Percentiles rank a stretch among this genome's conserved stretches.
Evolutionary conservation across 1,140 invertebrate genomes (phyloP).

Genomic region (Zaprionus capensis): DNA sequence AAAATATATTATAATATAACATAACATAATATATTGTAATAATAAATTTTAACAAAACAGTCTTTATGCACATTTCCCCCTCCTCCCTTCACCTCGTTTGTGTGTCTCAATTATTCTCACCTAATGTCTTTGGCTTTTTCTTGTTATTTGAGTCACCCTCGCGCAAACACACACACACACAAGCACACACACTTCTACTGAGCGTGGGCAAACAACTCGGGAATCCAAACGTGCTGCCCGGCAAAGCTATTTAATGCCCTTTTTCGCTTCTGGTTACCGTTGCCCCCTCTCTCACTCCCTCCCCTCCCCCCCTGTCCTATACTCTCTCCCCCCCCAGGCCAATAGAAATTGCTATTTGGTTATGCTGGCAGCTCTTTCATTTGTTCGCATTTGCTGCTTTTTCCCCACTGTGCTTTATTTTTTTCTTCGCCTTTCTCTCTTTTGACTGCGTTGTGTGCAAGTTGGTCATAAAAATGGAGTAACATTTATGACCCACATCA

Average conservation of each 20-base stretch:
- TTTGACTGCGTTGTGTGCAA: constrained; percentile 65
- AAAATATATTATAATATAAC: not conserved
- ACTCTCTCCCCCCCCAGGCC: constrained; percentile 28
- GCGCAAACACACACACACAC: constrained; percentile 24
- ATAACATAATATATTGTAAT: not conserved
- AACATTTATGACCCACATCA: constrained; percentile 83
- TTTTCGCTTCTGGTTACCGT: constrained; percentile 41
- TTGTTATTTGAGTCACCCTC: constrained; percentile 52
- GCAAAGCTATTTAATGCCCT: constrained; percentile 71
- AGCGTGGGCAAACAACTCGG: not conserved
- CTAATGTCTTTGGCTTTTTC: constrained; percentile 31
- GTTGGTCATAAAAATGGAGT: constrained; percentile 82
- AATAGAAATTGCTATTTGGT: constrained; percentile 65
- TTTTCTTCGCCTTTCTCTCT: constrained; percentile 30
- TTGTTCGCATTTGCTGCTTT: constrained; percentile 35
- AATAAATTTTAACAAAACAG: not conserved
- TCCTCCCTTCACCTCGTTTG: not conserved
- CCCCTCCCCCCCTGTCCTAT: not conserved
- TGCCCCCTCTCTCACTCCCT: not conserved
- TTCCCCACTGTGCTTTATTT: constrained; percentile 34
- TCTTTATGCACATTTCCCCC: not conserved
- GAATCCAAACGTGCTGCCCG: constrained; percentile 35
- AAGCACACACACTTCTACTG: constrained; percentile 7
- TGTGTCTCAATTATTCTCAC: constrained; percentile 9
- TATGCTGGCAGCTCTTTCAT: constrained; percentile 78